phyloP scores from a whole-genome alignment of 2,888 invertebrate species.

The Antitype chi region DNA sequence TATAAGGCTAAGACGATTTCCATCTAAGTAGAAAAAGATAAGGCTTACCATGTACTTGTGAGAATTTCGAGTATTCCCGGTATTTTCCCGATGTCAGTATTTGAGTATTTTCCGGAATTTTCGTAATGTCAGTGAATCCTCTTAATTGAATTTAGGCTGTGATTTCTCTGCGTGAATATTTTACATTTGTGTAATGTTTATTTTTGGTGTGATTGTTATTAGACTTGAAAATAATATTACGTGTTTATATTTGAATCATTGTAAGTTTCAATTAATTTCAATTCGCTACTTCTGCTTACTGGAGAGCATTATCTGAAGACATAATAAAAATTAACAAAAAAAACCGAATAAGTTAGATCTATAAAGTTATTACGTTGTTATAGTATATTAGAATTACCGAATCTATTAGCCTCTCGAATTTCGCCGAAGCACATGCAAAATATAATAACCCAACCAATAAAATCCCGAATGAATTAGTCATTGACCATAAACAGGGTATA shows the following conservation, averaged over 20 bases:
- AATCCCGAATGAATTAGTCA: slow-evolving; percentile 32
- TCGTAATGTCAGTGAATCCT: slow-evolving; percentile 53
- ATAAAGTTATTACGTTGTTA: neutral
- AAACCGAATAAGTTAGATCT: neutral
- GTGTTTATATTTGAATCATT: neutral
- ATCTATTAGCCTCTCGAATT: neutral
- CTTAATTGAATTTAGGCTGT: slow-evolving; percentile 63
- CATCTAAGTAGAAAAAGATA: slow-evolving; percentile 66
- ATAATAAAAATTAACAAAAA: neutral
- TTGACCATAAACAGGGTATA: slow-evolving; percentile 47
- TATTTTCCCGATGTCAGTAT: slow-evolving; percentile 50
- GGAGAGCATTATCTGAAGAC: neutral
- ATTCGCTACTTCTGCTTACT: neutral
- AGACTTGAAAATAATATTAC: neutral
- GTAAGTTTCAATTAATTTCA: neutral
- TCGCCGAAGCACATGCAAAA: neutral
- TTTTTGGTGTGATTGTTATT: slow-evolving; percentile 6
- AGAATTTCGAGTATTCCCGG: slow-evolving; percentile 44
- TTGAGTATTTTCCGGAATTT: slow-evolving; percentile 53
- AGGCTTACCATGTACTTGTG: slow-evolving; percentile 57
- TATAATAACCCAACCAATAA: slow-evolving; percentile 29
- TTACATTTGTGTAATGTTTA: slow-evolving; percentile 23
- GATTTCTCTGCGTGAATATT: slow-evolving; percentile 44
- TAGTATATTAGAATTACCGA: neutral
- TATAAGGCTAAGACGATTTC: slow-evolving; percentile 67